phyloP scores from a whole-genome alignment of 2,797 vertebrate genomes.

The Falco columbarius region DNA sequence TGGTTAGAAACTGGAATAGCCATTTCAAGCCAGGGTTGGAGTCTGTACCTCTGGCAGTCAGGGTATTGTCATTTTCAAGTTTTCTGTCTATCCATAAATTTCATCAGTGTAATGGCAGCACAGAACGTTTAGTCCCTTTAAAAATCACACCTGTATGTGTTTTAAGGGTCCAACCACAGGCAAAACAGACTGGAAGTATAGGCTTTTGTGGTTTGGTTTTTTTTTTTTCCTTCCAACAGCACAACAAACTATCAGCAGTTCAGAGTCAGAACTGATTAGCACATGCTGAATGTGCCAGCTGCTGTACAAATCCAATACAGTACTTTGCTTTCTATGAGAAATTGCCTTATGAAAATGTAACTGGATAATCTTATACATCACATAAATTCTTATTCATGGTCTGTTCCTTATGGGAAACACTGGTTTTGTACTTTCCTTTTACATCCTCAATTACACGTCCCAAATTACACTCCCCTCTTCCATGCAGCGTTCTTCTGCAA shows the following conservation, averaged over 20 bases:
- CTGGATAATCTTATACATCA: background rate
- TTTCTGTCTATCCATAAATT: background rate
- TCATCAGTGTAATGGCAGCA: background rate
- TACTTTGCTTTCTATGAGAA: background rate
- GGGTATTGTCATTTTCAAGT: background rate
- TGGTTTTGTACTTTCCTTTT: background rate
- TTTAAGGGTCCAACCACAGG: background rate
- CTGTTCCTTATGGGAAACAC: background rate
- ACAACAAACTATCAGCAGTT: background rate
- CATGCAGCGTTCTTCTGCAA: background rate
- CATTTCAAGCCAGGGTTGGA: background rate
- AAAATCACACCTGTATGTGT: background rate
- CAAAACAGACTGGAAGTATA: background rate
- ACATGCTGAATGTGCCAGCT: background rate
- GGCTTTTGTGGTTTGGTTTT: background rate
- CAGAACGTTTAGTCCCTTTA: background rate
- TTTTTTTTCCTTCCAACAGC: background rate
- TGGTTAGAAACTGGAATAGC: background rate
- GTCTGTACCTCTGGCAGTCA: background rate
- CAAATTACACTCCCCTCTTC: background rate
- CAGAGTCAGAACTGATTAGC: background rate
- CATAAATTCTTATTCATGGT: background rate
- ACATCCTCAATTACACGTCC: background rate
- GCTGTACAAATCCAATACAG: background rate
- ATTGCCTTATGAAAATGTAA: background rate